Base-by-base conservation (phyloP, 1,140 invertebrate species). In the Drosophila rufa region DNA sequence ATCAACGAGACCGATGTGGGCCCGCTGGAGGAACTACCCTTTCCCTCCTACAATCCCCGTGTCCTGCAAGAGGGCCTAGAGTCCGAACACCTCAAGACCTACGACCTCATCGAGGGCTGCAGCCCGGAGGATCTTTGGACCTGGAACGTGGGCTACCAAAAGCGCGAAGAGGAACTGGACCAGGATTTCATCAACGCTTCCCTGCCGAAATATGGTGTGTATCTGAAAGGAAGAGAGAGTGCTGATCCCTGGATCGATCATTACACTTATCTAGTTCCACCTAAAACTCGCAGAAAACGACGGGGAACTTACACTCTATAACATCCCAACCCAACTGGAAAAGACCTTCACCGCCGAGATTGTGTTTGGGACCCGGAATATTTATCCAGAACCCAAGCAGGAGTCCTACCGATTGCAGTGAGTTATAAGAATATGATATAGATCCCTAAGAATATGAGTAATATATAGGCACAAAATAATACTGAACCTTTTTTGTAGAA, bases 331-430 rank as follows among this genome's bases (percentile, higher is more conserved):
- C 0, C 85, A 92, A 48, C 50, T 92, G 70, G 74, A 80, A 6
- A 85, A 84, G 51, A 92, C 91, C 12, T 92, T 92, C 43, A 81
- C 55, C 0, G 91, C 85, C 4, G 82, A 90, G 64, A 89, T 92
- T 51, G 91, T 91, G 33, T 91, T 91, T 17, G 91, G 91, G 9
- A 80, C 71, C 25, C 64, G 77, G 2, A 86, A 91, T 15, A 80
- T 92, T 14, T 82, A 76, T 55, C 82, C 91, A 0, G 79, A 91
- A 30, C 60, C 58, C 0, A 77, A 82, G 36, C 36, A 11, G 15
- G 79, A 79, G 1, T 12, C 55, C 11, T 15, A 42, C 19, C 55
- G 53, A 7, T 12, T 50, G 22, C 14, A 11, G 33, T 48, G 22
- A 57, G 45, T 53, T 40, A 4, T 15, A 22, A 6, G 33, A 15